These are phyloP conservation scores for Eutrigla gurnardus DNA, from an alignment of 2,797 vertebrate species.

Conservation along the genomic window DNA sequence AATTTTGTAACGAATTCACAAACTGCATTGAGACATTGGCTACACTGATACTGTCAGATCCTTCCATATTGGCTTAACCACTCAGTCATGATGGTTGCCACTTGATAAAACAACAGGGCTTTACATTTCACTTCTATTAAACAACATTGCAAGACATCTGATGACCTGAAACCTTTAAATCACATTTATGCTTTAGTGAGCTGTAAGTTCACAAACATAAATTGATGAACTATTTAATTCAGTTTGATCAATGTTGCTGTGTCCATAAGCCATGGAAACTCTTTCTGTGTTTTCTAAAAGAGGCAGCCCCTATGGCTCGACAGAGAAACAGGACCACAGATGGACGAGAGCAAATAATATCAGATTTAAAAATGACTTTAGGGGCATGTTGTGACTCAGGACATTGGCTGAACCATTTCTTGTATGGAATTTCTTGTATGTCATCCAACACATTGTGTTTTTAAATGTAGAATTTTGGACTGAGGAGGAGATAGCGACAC, in stretches of 20 bases:
- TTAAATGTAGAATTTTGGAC: not conserved
- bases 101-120: not conserved
- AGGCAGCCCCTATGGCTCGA: not conserved
- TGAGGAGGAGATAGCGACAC: too few relatives aligned
- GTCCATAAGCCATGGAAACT: not conserved
- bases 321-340: constrained; percentile 32
- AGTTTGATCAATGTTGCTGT: not conserved
- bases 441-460: not conserved
- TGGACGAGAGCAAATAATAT: constrained; percentile 33
- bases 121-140: not conserved
- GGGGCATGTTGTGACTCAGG: not conserved
- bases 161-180: not conserved
- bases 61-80: not conserved
- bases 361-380: constrained; percentile 28
- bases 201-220: not conserved
- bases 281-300: constrained; percentile 19
- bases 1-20: too few relatives aligned
- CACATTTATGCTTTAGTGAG: not conserved
- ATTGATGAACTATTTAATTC: not conserved
- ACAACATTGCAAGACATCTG: not conserved
- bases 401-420: constrained; percentile 11
- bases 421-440: constrained; percentile 8
- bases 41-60: not conserved
- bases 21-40: too few relatives aligned
- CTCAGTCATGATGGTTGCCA: not conserved